phyloP scores from a whole-genome alignment of 2,797 vertebrate genomes.

The Danio kyathit region DNA sequence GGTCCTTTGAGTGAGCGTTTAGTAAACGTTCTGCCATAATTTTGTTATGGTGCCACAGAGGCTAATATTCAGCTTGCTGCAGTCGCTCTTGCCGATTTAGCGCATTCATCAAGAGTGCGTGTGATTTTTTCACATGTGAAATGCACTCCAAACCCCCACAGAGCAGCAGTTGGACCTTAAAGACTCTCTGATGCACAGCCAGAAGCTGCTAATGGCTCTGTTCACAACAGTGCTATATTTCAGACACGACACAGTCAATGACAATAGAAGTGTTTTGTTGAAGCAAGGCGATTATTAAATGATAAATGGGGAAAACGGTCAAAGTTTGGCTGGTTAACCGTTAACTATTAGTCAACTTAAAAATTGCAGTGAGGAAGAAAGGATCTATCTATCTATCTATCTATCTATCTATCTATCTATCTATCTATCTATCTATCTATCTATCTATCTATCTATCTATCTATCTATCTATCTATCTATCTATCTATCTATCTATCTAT shows the following conservation, averaged over 20 bases:
- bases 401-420: background rate
- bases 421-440: too few species aligned
- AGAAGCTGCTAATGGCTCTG: conserved; percentile 44
- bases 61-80: conserved; percentile 75
- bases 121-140: conserved; percentile 32
- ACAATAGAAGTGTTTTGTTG: conserved; percentile 27
- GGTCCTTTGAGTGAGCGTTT: conserved; percentile 84
- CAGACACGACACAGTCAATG: conserved; percentile 35
- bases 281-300: conserved; percentile 3
- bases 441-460: too few species aligned
- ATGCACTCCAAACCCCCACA: conserved; percentile 8
- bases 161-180: conserved; percentile 13
- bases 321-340: background rate
- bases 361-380: background rate
- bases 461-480: too few species aligned
- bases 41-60: conserved; percentile 80
- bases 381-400: background rate
- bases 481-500: too few species aligned
- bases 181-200: conserved; percentile 34
- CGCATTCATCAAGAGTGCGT: conserved; percentile 33
- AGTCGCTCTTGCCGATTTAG: conserved; percentile 25
- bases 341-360: background rate
- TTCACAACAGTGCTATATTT: conserved; percentile 43
- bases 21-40: conserved; percentile 81
- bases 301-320: background rate